A percentile compares a stretch with the other conserved stretches of the same genome.
Conservation (phyloP, 2,888 invertebrate genomes). For the Aspidapion aeneum region DNA sequence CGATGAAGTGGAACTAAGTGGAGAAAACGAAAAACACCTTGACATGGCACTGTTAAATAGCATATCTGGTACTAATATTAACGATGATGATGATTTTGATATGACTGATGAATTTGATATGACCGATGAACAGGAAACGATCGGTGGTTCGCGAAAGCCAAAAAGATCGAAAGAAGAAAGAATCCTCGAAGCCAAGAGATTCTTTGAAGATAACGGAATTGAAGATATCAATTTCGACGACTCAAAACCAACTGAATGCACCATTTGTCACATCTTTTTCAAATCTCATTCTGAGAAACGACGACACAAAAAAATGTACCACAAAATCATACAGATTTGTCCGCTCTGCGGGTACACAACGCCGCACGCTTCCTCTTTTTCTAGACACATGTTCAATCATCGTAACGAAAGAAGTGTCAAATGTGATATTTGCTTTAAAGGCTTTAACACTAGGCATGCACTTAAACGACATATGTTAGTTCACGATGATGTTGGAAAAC, state of each 20-base stretch:
- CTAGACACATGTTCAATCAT: slow-evolving; percentile 40
- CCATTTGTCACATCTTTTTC: not conserved
- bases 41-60: not conserved
- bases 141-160: not conserved
- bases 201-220: not conserved
- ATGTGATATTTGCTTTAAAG: slow-evolving; percentile 50
- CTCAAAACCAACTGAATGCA: not conserved
- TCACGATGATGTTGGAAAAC: slow-evolving; percentile 45
- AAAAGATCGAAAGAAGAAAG: not conserved
- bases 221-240: not conserved
- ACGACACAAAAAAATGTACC: not conserved
- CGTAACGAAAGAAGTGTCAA: slow-evolving; percentile 45
- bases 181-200: not conserved
- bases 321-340: not conserved
- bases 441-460: slow-evolving; percentile 47
- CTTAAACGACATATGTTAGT: slow-evolving; percentile 49
- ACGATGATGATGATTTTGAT: too few relatives aligned
- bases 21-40: not conserved
- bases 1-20: not conserved
- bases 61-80: not conserved
- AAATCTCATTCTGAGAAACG: not conserved
- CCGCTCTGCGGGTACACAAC: not conserved
- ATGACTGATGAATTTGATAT: too few relatives aligned
- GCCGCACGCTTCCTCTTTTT: not conserved
- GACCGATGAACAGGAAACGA: too few relatives aligned